Conservation (phyloP, 2,797 vertebrate genomes). For the Tokudaia tokunoshimensis region DNA sequence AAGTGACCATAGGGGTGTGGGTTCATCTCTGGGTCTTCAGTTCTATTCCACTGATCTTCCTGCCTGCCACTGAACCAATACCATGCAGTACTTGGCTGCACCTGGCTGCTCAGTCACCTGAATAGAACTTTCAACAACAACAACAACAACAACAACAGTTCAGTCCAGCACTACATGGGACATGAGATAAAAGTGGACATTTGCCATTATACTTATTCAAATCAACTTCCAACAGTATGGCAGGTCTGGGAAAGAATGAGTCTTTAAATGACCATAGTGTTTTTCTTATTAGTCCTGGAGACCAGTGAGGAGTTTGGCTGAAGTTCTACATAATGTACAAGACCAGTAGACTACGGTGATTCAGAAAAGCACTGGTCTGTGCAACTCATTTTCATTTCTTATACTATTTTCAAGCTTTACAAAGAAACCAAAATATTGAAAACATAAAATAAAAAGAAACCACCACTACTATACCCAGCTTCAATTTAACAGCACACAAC, state of each 20-base stretch:
- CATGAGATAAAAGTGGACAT: not conserved
- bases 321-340: not conserved
- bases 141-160: not conserved
- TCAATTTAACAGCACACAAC: not conserved
- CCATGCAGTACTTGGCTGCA: no score
- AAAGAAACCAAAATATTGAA: not conserved
- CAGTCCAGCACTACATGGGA: not conserved
- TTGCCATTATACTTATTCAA: not conserved
- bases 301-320: no score
- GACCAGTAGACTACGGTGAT: not conserved
- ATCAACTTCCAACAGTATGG: not conserved
- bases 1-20: no score
- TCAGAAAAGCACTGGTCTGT: not conserved
- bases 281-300: no score
- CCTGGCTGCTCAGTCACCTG: no score
- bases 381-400: not conserved
- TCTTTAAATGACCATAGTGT: no score
- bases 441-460: not conserved
- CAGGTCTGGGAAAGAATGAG: no score
- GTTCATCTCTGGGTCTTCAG: no score
- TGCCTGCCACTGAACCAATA: no score
- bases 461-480: not conserved
- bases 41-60: no score
- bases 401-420: not conserved
- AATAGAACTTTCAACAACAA: not conserved